Percentiles rank a stretch among this genome's conserved stretches.
Conservation (phyloP, 2,888 invertebrate genomes). For the Lumbricus terrestris region DNA sequence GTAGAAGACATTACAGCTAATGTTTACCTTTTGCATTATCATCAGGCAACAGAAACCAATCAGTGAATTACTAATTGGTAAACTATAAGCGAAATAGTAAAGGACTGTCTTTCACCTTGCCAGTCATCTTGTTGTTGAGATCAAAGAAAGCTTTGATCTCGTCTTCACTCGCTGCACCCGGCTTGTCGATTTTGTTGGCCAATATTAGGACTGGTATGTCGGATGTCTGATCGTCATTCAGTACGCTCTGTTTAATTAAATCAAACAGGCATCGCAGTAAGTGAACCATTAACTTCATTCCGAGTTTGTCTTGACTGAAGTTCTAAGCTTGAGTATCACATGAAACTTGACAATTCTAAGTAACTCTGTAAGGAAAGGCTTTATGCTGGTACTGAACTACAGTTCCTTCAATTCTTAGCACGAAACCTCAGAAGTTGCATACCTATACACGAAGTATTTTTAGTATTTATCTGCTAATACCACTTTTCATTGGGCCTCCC, state of each 20-base stretch:
- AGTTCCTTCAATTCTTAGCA: background rate
- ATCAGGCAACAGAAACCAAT: too few species aligned
- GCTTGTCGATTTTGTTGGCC: slow-evolving; percentile 47
- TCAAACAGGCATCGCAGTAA: background rate
- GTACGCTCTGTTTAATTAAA: slow-evolving; percentile 58
- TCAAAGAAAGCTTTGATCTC: slow-evolving; percentile 38
- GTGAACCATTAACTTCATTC: background rate
- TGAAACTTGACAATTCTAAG: background rate
- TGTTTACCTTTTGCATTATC: too few species aligned
- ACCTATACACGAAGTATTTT: background rate
- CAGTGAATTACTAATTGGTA: too few species aligned
- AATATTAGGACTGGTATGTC: slow-evolving; percentile 44
- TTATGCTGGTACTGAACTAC: too few species aligned
- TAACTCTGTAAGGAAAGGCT: background rate
- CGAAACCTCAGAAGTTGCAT: background rate
- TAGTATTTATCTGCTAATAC: background rate
- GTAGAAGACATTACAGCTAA: too few species aligned
- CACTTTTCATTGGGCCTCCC: background rate
- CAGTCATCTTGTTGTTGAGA: slow-evolving; percentile 31
- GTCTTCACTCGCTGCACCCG: slow-evolving; percentile 42
- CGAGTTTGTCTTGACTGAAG: background rate
- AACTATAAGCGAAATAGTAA: background rate
- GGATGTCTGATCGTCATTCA: slow-evolving; percentile 38
- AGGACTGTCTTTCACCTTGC: slow-evolving; percentile 27
- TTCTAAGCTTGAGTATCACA: background rate